These are phyloP conservation scores for Morphnarchus princeps DNA, from an alignment of 2,113 vertebrate species.

Conservation along the genomic window DNA sequence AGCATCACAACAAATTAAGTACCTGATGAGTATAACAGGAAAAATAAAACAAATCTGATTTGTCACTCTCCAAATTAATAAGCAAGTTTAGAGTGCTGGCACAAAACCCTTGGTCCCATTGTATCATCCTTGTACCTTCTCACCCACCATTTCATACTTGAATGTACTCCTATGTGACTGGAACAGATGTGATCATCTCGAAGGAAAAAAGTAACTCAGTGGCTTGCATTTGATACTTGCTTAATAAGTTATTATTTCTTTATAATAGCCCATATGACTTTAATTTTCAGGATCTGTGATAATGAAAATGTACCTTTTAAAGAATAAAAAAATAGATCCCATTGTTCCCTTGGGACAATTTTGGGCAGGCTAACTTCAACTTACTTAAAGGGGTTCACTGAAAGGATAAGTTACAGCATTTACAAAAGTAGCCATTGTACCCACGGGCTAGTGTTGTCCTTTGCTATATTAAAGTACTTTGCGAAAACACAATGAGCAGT, in stretches of 20 bases:
- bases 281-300: background rate
- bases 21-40: background rate
- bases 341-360: background rate
- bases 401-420: background rate
- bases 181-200: background rate
- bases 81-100: background rate
- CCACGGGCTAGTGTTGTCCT: background rate
- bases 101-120: background rate
- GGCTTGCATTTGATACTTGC: background rate
- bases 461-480: background rate
- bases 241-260: background rate
- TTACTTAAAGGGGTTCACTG: background rate
- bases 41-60: background rate
- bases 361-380: background rate
- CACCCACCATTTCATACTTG: background rate
- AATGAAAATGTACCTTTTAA: background rate
- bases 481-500: background rate
- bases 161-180: background rate
- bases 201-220: background rate
- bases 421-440: background rate
- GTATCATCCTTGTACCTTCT: background rate
- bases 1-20: background rate
- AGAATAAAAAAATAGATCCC: background rate
- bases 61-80: background rate
- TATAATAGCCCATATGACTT: background rate